These are phyloP conservation scores for Cistogaster globosa DNA, from an alignment of 2,888 invertebrate genomes.

Conservation along the genomic window DNA sequence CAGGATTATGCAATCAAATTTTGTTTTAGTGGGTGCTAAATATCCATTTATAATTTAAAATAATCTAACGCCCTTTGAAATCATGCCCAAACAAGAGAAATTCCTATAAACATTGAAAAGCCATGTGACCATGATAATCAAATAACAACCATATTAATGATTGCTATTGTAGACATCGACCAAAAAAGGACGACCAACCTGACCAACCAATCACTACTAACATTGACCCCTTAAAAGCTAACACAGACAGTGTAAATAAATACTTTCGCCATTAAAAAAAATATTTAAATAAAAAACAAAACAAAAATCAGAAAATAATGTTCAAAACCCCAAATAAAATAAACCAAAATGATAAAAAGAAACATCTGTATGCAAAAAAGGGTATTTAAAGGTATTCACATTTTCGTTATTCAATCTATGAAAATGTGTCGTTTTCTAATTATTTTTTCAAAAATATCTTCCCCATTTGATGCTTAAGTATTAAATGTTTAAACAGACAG, in stretches of 20 bases:
- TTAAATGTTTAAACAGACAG: conserved; percentile 1
- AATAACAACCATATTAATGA: conserved; percentile 61
- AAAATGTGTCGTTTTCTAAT: background rate
- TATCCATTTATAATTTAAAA: conserved; percentile 66
- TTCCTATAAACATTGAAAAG: conserved; percentile 51
- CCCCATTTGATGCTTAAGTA: background rate
- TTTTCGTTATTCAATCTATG: conserved; percentile 21
- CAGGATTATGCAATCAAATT: background rate
- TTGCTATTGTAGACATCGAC: conserved; percentile 17
- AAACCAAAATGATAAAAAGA: conserved; percentile 2
- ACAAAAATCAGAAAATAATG: conserved; percentile 30
- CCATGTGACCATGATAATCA: conserved; percentile 56
- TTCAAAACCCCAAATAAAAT: conserved; percentile 26
- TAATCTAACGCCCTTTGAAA: conserved; percentile 50
- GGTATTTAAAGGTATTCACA: conserved; percentile 43
- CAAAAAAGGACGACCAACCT: conserved; percentile 37
- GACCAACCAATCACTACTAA: conserved; percentile 46
- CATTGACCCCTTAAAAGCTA: conserved; percentile 61
- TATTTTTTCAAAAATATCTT: conserved; percentile 29
- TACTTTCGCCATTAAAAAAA: conserved; percentile 15
- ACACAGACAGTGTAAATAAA: conserved; percentile 51
- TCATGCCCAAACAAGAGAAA: conserved; percentile 25
- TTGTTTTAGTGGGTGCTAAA: conserved; percentile 51
- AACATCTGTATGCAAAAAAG: conserved; percentile 32
- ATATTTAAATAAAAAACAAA: background rate